Evolutionary conservation across 2,888 invertebrate species (phyloP), one percentile per base, ranked within the genome.

Genomic region (Andrena chrysosceles): DNA sequence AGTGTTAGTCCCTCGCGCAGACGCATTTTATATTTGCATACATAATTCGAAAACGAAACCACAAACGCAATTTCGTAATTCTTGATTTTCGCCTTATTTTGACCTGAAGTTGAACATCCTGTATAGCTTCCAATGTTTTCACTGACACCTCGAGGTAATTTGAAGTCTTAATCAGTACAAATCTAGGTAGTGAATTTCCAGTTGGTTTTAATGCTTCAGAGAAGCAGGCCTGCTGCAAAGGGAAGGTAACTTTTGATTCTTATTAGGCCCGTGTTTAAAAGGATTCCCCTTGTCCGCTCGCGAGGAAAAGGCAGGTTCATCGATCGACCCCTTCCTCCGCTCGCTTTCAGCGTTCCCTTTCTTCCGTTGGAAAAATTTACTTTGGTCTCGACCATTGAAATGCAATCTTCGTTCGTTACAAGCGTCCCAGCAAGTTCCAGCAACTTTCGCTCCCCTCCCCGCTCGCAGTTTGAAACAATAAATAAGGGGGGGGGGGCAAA

Each of bases 381-480:
- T 42, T 60, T 23, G n/a, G 33, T 42, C n/a, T 26, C 49, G 42
- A 20, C 69, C 35, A 80, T 79, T 64, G 79, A 69, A 69, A 78
- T 56, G 69, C 79, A 63, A 80, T 80, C 70, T 66, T 80, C 35
- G 52, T 54, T 60, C 63, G 62, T 72, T 78, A 35, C 59, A 64
- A 35, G 62, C 35, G 54, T 69, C 59, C 56, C 42, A 10, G 10
- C 33, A 59, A 81, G 63, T 60, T 73, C 54, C 7, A 64, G 42
- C n/a, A 80, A 80, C 70, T 80, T 69, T 68, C 64, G 29, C 26
- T 16, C 56, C 35, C 60, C 26, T 16, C 56, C 23, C 52, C 49
- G 49, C 29, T 33, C 49, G 35, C 62, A 66, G 64, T 68, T 81
- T 16, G 31, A 56, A 81, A 74, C 74, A 70, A 81, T 74, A 81